Base-by-base conservation (phyloP, 1,140 invertebrate genomes). In the Oedothorax gibbosus region DNA sequence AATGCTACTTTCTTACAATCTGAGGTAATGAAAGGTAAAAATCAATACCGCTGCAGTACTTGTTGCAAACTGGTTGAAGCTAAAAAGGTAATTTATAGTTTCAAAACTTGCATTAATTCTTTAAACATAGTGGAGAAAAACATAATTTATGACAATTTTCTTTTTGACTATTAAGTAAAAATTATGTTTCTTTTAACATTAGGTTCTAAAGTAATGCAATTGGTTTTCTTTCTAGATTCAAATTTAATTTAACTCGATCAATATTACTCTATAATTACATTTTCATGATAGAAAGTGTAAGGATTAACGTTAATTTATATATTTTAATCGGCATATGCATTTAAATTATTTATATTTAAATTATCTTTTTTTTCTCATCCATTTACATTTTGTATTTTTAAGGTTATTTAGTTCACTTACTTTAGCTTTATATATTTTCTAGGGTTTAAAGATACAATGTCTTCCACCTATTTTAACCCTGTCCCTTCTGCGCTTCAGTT, bases 401-500 rank as follows among this genome's bases (percentile, higher is more conserved):
- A 35, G 66, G 12, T 73, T 73, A 49, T 50, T 73, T 50, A 20
- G 35, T 12, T 12, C 53, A 15, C 21, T 7, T n/a, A 73, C 49
- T 73, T 73, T 53, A 35, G 56, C 12, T 57, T 11, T 56, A 49
- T 62, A 51, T 71, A 15, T 73, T 72, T 76, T 82, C 51, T 51
- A 86, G 85, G 85, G 80, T 57, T 64, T 72, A 15, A 86, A 84
- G 83, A 83, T 86, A 72, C 49, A 73, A 8, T 76, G 71, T 75
- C 80, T 86, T 78, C 86, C 86, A 54, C 86, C 77, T 15, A 86
- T 86, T 20, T 79, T 86, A 65, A 86, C 80, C 7, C 60, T 86
- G 9, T 86, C 86, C 10, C 35, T 86, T n/a, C 66, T 86, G 54
- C 68, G 86, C 20, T 86, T 86, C 65, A 83, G 66, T 65, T 86